A percentile compares a stretch with the other conserved stretches of the same genome.
Conservation (phyloP, 2,888 invertebrate genomes). For the Nomada ferruginata region DNA sequence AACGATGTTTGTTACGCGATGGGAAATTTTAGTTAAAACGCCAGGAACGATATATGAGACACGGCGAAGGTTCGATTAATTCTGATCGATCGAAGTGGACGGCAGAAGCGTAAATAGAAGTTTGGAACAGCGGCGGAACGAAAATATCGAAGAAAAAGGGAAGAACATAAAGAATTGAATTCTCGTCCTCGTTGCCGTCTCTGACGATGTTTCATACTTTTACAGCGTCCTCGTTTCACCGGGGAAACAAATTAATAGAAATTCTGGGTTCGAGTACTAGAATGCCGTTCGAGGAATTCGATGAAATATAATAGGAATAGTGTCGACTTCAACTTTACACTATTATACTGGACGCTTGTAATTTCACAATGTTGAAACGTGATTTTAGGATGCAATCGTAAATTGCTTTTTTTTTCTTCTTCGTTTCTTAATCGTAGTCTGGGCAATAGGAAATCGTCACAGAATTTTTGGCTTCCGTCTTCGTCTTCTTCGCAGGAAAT, state of each 20-base stretch:
- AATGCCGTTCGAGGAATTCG: background rate
- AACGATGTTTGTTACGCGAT: slow-evolving; percentile 11
- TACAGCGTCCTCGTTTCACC: background rate
- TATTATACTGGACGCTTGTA: background rate
- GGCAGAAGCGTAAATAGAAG: slow-evolving; percentile 13
- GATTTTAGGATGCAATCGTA: too few species aligned
- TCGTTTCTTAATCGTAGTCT: too few species aligned
- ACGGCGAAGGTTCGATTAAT: slow-evolving; percentile 21
- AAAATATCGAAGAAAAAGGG: background rate
- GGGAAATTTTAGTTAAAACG: slow-evolving; percentile 23
- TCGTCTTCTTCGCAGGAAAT: too few species aligned
- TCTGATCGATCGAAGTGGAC: slow-evolving; percentile 3
- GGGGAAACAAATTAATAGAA: background rate
- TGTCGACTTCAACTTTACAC: too few species aligned
- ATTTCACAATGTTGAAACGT: background rate
- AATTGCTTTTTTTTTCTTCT: too few species aligned
- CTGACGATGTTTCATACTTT: background rate
- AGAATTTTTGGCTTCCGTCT: too few species aligned
- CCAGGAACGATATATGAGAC: background rate
- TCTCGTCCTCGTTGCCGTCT: slow-evolving; percentile 14
- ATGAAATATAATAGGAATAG: too few species aligned
- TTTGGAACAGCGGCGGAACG: background rate
- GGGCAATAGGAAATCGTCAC: too few species aligned
- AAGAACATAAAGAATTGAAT: slow-evolving; percentile 18
- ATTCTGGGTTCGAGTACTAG: background rate